Evolutionary conservation across 2,113 vertebrate species (phyloP).

Genomic region (Coracopsis vasa): DNA sequence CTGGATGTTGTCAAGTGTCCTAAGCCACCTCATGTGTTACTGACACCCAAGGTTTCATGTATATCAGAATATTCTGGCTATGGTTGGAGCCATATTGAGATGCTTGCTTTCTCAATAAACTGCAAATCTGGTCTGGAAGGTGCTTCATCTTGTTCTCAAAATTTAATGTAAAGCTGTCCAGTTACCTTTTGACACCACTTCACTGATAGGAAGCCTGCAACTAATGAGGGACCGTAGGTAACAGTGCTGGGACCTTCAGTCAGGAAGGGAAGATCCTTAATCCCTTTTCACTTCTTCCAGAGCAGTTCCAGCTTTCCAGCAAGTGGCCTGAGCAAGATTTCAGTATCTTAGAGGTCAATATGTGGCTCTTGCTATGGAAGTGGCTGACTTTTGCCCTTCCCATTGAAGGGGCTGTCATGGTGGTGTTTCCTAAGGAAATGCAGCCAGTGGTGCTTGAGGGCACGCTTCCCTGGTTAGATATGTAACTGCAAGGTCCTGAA

Average conservation of each 20-base stretch:
- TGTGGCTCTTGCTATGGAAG: background rate
- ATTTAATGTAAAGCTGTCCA: background rate
- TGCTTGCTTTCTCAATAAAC: background rate
- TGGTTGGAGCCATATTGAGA: accelerated
- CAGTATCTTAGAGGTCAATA: background rate
- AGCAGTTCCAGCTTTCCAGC: background rate
- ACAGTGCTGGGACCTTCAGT: background rate
- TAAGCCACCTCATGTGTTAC: background rate
- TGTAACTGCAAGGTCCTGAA: background rate
- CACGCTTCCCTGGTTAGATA: background rate
- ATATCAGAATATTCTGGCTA: background rate
- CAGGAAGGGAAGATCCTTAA: background rate
- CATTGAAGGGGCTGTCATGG: background rate
- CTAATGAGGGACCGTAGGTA: background rate
- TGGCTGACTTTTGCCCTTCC: background rate
- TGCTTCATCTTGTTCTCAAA: background rate
- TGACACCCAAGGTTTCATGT: background rate
- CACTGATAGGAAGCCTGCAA: background rate
- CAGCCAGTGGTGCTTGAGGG: background rate
- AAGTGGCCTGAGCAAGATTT: background rate
- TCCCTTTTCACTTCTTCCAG: background rate
- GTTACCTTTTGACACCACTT: background rate
- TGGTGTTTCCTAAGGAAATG: conserved; percentile 11
- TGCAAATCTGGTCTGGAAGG: background rate
- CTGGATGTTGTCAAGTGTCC: background rate